Evolutionary conservation across 2,113 vertebrate genomes (phyloP).

Genomic region (Brachypteracias leptosomus): DNA sequence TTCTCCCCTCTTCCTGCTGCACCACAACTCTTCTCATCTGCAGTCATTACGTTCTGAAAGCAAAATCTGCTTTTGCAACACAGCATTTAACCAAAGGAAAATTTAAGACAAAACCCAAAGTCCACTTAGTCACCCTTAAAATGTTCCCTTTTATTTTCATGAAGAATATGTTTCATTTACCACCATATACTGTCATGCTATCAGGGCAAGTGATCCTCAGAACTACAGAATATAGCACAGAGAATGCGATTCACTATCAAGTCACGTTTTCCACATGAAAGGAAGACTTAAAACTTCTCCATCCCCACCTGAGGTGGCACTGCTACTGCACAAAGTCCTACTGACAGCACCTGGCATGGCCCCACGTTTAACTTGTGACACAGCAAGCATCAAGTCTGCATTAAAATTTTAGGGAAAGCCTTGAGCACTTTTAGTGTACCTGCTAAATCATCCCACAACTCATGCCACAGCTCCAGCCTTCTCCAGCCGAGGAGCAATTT

Average conservation of each 20-base stretch:
- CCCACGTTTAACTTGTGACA: neutral
- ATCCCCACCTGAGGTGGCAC: neutral
- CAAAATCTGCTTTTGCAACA: neutral
- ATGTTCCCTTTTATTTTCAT: neutral
- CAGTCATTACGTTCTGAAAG: neutral
- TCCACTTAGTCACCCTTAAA: neutral
- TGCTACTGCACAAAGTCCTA: neutral
- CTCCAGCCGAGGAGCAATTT: constrained; percentile 25
- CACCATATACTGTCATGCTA: neutral
- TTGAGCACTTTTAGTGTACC: neutral
- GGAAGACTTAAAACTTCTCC: neutral
- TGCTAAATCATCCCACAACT: neutral
- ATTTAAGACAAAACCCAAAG: neutral
- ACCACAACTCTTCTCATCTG: neutral
- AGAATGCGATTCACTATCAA: neutral
- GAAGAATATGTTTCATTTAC: neutral
- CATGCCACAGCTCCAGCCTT: neutral
- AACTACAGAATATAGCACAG: neutral
- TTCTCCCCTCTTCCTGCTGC: neutral
- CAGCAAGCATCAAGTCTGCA: neutral
- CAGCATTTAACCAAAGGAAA: neutral
- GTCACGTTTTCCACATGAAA: neutral
- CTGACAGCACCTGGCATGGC: neutral
- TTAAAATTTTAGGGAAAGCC: neutral
- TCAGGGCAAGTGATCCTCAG: neutral